Conservation (phyloP, 1,140 invertebrate species). For the Procambarus virginalis region DNA sequence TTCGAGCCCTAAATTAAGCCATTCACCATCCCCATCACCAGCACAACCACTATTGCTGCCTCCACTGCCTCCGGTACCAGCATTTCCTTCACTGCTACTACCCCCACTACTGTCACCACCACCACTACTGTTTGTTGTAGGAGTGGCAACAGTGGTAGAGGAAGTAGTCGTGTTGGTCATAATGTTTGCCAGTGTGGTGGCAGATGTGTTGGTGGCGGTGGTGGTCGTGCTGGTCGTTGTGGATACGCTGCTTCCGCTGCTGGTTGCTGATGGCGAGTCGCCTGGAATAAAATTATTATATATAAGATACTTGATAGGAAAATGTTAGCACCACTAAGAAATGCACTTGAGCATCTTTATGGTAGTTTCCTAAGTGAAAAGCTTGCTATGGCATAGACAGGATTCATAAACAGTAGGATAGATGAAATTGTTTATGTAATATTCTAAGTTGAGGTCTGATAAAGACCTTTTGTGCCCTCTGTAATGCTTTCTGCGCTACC, state of each 20-base stretch:
- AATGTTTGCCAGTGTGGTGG: slow-evolving; percentile 1
- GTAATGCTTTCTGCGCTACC: too few species aligned
- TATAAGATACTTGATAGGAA: not conserved
- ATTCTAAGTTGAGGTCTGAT: too few species aligned
- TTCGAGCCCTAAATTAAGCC: slow-evolving; percentile 47
- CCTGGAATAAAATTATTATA: slow-evolving; percentile 4
- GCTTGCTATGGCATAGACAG: too few species aligned
- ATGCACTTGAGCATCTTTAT: too few species aligned
- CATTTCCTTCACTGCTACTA: slow-evolving; percentile 30
- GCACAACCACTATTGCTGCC: slow-evolving; percentile 7
- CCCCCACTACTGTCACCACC: slow-evolving; percentile 6
- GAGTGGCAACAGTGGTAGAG: not conserved
- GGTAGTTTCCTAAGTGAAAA: too few species aligned
- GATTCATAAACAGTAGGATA: too few species aligned
- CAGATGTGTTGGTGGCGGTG: slow-evolving; percentile 13
- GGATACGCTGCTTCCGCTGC: slow-evolving; percentile 7
- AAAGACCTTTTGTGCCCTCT: too few species aligned
- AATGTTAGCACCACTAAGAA: too few species aligned
- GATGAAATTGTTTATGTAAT: too few species aligned
- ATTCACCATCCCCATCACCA: slow-evolving; percentile 47
- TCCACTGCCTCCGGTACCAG: slow-evolving; percentile 4
- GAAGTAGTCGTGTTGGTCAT: not conserved
- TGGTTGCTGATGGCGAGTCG: slow-evolving; percentile 2
- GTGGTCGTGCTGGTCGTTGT: slow-evolving; percentile 10
- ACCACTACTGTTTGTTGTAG: not conserved